phyloP scores from a whole-genome alignment of 2,797 vertebrate genomes.

The Morus bassanus region DNA sequence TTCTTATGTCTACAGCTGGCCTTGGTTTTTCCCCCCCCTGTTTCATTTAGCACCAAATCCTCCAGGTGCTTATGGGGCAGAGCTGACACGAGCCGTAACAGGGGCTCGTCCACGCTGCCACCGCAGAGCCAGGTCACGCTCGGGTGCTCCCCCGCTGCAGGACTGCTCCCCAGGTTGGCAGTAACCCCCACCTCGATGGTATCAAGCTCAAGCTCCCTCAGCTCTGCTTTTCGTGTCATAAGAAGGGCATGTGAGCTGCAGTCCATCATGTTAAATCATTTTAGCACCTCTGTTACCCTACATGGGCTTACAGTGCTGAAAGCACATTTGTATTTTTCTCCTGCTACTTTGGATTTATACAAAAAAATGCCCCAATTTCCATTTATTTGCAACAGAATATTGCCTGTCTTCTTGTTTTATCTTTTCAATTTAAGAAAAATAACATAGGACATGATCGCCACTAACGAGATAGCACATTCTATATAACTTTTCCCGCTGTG shows the following conservation, averaged over 20 bases:
- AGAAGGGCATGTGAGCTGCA: neutral
- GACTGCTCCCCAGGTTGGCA: rapidly evolving
- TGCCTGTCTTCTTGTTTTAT: conserved; percentile 53
- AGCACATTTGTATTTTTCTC: conserved; percentile 6
- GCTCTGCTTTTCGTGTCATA: neutral
- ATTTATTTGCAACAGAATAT: conserved; percentile 54
- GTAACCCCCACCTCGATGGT: rapidly evolving
- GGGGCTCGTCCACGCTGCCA: rapidly evolving
- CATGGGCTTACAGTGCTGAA: neutral
- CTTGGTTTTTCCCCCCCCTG: neutral
- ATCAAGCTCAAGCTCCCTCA: neutral
- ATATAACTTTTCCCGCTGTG: conserved; percentile 34
- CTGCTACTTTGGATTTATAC: conserved; percentile 23
- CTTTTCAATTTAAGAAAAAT: conserved; percentile 55
- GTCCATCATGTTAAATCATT: neutral
- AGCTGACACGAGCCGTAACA: rapidly evolving
- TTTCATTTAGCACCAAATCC: conserved; percentile 44
- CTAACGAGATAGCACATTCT: conserved; percentile 54
- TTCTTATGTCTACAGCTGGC: conserved; percentile 62
- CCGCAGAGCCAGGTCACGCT: neutral
- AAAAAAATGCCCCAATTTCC: conserved; percentile 48
- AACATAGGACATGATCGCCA: conserved; percentile 33
- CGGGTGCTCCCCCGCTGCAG: neutral
- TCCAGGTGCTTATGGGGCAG: neutral
- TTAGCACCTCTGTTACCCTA: conserved; percentile 12